These are phyloP conservation scores for Semnornis frantzii DNA, from an alignment of 2,113 vertebrate species.

Conservation along the genomic window DNA sequence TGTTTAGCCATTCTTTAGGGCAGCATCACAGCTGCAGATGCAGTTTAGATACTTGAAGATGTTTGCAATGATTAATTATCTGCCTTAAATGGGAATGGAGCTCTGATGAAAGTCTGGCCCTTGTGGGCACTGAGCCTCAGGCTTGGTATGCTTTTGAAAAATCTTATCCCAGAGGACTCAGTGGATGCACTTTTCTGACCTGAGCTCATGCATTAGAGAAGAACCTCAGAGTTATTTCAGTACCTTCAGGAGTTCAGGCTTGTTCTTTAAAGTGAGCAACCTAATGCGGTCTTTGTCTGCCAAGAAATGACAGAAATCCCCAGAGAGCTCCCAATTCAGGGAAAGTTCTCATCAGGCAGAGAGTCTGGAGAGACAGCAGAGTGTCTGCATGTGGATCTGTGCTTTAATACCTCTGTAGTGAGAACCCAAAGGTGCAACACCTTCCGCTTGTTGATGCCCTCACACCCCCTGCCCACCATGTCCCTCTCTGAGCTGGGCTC, in stretches of 20 bases:
- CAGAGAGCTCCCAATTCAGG: not conserved
- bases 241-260: conserved; percentile 17
- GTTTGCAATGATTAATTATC: conserved; percentile 60
- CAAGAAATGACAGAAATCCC: not conserved
- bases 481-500: not conserved
- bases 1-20: conserved; percentile 37
- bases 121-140: not conserved
- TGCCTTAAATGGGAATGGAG: conserved; percentile 28
- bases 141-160: conserved; percentile 38
- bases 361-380: not conserved
- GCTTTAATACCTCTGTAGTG: not conserved
- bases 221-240: conserved; percentile 26
- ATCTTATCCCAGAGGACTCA: conserved; percentile 8
- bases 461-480: not conserved
- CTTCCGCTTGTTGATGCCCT: not conserved
- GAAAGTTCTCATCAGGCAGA: not conserved
- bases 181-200: conserved; percentile 43
- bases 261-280: conserved; percentile 6
- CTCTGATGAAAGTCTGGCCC: conserved; percentile 34
- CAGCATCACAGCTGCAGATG: conserved; percentile 21
- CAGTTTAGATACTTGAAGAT: conserved; percentile 31
- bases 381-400: not conserved
- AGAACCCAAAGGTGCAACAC: not conserved
- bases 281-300: not conserved
- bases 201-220: conserved; percentile 14